phyloP scores from a whole-genome alignment of 1,140 invertebrate genomes.

The Drosophila seguyi region DNA sequence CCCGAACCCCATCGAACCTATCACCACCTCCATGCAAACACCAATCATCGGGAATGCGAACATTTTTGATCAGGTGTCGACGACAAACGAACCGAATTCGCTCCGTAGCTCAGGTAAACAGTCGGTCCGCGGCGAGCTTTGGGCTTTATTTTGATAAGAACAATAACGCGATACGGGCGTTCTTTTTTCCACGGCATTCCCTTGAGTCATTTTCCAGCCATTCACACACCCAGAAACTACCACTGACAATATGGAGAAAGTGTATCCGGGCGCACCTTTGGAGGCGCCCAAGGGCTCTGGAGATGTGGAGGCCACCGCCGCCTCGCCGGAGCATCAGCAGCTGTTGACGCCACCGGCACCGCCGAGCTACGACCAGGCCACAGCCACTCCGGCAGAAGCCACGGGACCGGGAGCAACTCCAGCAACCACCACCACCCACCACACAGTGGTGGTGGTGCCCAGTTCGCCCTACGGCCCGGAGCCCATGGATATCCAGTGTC shows the following conservation, averaged over 20 bases:
- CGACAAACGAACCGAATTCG: slow-evolving; percentile 9
- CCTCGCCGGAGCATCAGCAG: slow-evolving; percentile 47
- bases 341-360: slow-evolving; percentile 49
- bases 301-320: not conserved
- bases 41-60: slow-evolving; percentile 34
- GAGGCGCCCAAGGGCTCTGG: slow-evolving; percentile 42
- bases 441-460: slow-evolving; percentile 72
- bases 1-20: slow-evolving; percentile 29
- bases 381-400: slow-evolving; percentile 50
- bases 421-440: slow-evolving; percentile 19
- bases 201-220: slow-evolving; percentile 33
- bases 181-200: slow-evolving; percentile 39
- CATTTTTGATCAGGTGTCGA: slow-evolving; percentile 57
- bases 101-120: slow-evolving; percentile 30
- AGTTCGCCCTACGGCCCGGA: slow-evolving; percentile 84
- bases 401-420: slow-evolving; percentile 20
- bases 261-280: slow-evolving; percentile 63
- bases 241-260: slow-evolving; percentile 45
- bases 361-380: slow-evolving; percentile 74
- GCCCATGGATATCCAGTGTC: slow-evolving; percentile 86
- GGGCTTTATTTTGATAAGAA: slow-evolving; percentile 71
- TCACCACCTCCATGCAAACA: slow-evolving; percentile 10
- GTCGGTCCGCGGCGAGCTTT: slow-evolving; percentile 49
- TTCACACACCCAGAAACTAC: slow-evolving; percentile 34
- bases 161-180: slow-evolving; percentile 20